These are phyloP conservation scores for Timema cristinae DNA, from an alignment of 2,888 invertebrate genomes.

Conservation along the genomic window DNA sequence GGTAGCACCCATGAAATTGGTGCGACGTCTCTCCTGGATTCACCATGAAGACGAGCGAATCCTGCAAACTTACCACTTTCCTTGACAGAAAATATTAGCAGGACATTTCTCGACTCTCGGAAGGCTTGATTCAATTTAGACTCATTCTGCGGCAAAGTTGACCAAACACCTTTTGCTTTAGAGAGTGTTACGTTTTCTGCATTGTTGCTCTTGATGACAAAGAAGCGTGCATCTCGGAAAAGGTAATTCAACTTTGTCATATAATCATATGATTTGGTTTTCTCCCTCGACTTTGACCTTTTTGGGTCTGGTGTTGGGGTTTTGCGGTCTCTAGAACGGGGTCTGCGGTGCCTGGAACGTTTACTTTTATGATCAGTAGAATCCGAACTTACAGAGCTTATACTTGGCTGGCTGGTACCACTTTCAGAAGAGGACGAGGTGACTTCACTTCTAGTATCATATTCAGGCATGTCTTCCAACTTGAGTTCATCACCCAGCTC, in stretches of 20 bases:
- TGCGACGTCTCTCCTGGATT: constrained; percentile 84
- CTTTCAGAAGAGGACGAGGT: constrained; percentile 73
- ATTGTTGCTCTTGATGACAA: constrained; percentile 97
- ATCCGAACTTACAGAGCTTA: constrained; percentile 72
- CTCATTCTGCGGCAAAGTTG: constrained; percentile 95
- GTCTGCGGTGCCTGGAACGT: constrained; percentile 31
- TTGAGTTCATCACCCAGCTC: constrained; percentile 63
- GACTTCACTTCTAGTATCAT: constrained; percentile 85
- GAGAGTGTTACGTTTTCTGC: constrained; percentile 93
- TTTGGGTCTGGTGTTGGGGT: constrained; percentile 44
- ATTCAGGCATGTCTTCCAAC: constrained; percentile 62
- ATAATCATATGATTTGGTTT: constrained; percentile 73
- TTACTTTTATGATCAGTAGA: constrained; percentile 50
- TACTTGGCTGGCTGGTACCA: constrained; percentile 67
- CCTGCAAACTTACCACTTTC: constrained; percentile 96
- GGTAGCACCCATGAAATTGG: constrained; percentile 92
- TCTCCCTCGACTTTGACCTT: constrained; percentile 44
- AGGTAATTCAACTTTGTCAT: constrained; percentile 88
- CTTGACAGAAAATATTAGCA: constrained; percentile 95
- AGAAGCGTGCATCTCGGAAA: constrained; percentile 90
- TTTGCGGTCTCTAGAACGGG: constrained; percentile 31
- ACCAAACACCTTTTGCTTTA: constrained; percentile 96
- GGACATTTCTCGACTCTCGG: constrained; percentile 86
- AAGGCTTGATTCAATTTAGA: constrained; percentile 93
- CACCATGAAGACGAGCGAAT: constrained; percentile 85